phyloP scores from a whole-genome alignment of 2,113 vertebrate species.

The Zapornia atra region DNA sequence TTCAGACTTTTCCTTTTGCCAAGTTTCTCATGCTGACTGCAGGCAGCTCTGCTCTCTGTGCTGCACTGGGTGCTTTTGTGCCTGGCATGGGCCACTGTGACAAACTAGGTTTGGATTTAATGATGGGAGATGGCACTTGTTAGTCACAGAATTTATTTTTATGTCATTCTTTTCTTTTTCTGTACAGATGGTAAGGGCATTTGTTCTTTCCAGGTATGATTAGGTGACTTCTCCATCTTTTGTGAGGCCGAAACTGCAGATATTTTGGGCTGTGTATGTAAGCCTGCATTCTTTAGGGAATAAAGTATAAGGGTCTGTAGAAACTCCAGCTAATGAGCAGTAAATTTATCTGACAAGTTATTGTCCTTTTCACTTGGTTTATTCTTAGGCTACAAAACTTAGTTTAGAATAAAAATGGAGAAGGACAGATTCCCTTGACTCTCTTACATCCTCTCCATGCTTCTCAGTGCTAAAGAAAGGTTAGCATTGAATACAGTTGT shows the following conservation, averaged over 20 bases:
- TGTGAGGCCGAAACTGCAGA: not conserved
- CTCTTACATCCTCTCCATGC: not conserved
- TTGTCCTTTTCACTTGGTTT: slow-evolving; percentile 17
- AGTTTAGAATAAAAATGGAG: not conserved
- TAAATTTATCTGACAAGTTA: not conserved
- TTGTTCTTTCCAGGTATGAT: not conserved
- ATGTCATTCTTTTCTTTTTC: not conserved
- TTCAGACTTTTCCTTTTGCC: not conserved
- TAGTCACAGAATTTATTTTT: not conserved
- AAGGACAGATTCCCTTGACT: not conserved
- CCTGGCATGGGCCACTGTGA: not conserved
- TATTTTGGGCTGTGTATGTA: slow-evolving; percentile 25
- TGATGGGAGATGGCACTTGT: not conserved
- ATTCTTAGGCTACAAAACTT: slow-evolving; percentile 29
- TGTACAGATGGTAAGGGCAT: not conserved
- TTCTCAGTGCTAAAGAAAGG: not conserved
- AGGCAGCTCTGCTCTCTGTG: not conserved
- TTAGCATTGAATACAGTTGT: not conserved
- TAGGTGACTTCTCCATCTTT: not conserved
- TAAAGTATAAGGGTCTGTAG: not conserved
- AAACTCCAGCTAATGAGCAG: slow-evolving; percentile 6
- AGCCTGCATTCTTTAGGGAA: slow-evolving; percentile 17
- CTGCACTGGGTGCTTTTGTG: not conserved
- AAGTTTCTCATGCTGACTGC: not conserved
- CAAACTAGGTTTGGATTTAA: not conserved